Evolutionary conservation across 92 coral and sea anemone genomes (phyloP), one percentile per base, ranked within the genome.

Genomic region (Desmophyllum pertusum): DNA sequence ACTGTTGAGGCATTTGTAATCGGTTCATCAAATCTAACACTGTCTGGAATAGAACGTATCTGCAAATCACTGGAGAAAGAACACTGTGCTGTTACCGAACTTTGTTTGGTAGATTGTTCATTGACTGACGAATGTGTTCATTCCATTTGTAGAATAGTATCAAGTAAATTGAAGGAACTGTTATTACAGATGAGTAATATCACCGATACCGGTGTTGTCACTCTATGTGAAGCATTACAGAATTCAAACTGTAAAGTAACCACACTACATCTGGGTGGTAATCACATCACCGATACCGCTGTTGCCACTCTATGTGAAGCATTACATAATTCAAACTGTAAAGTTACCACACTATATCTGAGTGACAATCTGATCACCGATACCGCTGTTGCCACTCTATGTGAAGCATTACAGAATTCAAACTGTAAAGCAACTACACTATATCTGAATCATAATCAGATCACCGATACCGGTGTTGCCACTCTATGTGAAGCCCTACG

Each of bases 51-150:
- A 10, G 33, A 75, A 41, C 53, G 81, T 46, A 75, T 84, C 70
- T 84, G 74, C 21, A 30, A 62, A 17, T 75, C 88, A 40, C 81
- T 84, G 75, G 57, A 31, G 18, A 74, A 43, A 21, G 81, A 83
- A 25, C 69, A 30, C 81, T 73, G 81, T 33, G 19, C 62, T 27
- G 69, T 83, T 3, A 41, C 81, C 33, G 68, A 82, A 35, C 36
- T 84, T 11, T 2, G 27, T 9, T 13, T 75, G 18, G n/a, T 62
- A 5, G 8, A 41, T 23, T 57, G 57, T 70, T 83, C 64, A 73
- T 37, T 68, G 41, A 15, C 10, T 68, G 42, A 68, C 73, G 73
- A 68, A 19, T 68, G 10, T 17, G 17, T 15, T 25, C 7, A 38
- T 13, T 17, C 7, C 42, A 19, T 35, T 68, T 31, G 18, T 15